Conservation (phyloP, 2,113 vertebrate species). For the Poicephalus meyeri region DNA sequence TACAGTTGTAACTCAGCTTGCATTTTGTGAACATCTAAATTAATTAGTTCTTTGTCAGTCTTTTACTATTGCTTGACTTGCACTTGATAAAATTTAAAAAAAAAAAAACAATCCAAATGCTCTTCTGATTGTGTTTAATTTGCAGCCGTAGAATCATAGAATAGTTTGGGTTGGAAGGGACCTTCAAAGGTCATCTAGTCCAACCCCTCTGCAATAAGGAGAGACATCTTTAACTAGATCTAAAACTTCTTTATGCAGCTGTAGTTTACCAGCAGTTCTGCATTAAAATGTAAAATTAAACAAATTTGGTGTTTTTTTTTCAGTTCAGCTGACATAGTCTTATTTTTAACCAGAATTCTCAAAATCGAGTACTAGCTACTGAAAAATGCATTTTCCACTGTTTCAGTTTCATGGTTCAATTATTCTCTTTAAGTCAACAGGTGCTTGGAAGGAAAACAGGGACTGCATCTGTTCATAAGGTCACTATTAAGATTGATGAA, state of each 20-base stretch:
- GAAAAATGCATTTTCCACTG: not conserved
- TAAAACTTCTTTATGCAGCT: not conserved
- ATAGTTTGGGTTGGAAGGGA: no score
- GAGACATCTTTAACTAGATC: not conserved
- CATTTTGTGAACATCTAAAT: not conserved
- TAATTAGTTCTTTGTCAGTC: not conserved
- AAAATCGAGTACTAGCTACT: not conserved
- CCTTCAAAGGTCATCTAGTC: no score
- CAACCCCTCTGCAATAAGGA: no score
- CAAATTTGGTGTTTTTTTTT: not conserved
- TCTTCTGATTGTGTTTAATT: not conserved
- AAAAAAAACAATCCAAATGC: not conserved
- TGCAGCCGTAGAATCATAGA: not conserved
- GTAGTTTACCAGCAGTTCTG: not conserved
- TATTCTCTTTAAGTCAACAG: conserved; percentile 83
- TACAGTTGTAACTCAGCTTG: not conserved
- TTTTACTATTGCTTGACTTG: not conserved
- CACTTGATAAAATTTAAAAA: not conserved
- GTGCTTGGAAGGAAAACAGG: conserved; percentile 95
- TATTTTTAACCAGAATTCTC: not conserved
- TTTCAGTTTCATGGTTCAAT: conserved; percentile 1
- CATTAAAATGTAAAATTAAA: not conserved
- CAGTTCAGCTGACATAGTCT: not conserved
- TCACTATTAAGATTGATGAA: conserved; percentile 96
- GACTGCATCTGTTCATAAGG: conserved; percentile 92